Evolutionary conservation across 2,113 vertebrate genomes (phyloP).

Genomic region (Climacteris rufus): DNA sequence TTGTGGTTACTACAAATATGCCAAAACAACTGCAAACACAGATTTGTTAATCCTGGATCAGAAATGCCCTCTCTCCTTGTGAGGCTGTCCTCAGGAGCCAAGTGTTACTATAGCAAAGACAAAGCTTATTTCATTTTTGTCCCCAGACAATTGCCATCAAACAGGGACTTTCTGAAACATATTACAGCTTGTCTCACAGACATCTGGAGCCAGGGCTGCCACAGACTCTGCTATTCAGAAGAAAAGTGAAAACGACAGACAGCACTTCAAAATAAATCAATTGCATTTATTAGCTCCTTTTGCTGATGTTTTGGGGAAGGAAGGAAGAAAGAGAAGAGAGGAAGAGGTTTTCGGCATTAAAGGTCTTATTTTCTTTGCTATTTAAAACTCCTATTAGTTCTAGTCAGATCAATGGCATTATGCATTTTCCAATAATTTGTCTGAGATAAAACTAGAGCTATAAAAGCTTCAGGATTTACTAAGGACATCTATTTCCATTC

Average conservation of each 20-base stretch:
- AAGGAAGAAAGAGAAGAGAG: constrained; percentile 1
- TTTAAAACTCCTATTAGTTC: constrained; percentile 61
- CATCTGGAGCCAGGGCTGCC: constrained; percentile 69
- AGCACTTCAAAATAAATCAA: constrained; percentile 73
- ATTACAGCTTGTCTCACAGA: constrained; percentile 64
- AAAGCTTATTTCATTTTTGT: constrained; percentile 15
- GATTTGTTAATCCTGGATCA: neutral
- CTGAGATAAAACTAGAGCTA: constrained; percentile 39
- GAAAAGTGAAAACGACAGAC: constrained; percentile 65
- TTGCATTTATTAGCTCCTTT: constrained; percentile 68
- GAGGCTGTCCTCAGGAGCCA: constrained; percentile 17
- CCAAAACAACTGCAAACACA: neutral
- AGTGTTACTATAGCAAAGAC: constrained; percentile 5
- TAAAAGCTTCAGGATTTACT: constrained; percentile 48
- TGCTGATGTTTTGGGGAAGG: constrained; percentile 56
- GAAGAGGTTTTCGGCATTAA: constrained; percentile 50
- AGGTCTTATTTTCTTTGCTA: constrained; percentile 50
- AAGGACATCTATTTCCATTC: constrained; percentile 17
- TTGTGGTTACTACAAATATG: neutral
- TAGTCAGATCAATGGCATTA: constrained; percentile 68
- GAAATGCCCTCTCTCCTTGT: constrained; percentile 3
- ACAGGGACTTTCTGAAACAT: constrained; percentile 51
- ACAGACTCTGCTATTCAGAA: constrained; percentile 23
- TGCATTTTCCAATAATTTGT: constrained; percentile 55
- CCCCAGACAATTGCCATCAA: constrained; percentile 67